These are phyloP conservation scores for Xylota sylvarum DNA, from an alignment of 2,888 invertebrate genomes.

Conservation along the genomic window DNA sequence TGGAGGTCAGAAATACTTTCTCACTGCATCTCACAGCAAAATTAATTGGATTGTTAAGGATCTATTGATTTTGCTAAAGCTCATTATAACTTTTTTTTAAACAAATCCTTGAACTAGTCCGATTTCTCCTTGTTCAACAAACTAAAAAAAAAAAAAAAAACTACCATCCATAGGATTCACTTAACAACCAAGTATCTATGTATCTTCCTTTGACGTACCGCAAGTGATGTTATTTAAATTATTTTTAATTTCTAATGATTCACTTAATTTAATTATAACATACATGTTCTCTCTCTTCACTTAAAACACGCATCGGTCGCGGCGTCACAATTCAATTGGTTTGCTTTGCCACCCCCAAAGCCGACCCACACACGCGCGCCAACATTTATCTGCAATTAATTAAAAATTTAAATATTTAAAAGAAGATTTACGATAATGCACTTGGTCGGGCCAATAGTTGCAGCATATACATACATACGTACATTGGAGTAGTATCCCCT, in stretches of 20 bases:
- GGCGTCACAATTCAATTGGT: slow-evolving; percentile 66
- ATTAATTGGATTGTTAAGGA: too few relatives aligned
- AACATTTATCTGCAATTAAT: slow-evolving; percentile 64
- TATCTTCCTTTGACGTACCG: too few relatives aligned
- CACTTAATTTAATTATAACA: slow-evolving; percentile 63
- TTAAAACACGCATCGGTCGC: slow-evolving; percentile 35
- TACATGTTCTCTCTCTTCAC: slow-evolving; percentile 2
- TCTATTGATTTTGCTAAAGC: too few relatives aligned
- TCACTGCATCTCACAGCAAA: too few relatives aligned
- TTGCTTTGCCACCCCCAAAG: slow-evolving; percentile 33
- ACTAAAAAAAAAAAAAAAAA: too few relatives aligned
- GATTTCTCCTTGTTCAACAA: too few relatives aligned
- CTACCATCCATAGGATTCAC: too few relatives aligned
- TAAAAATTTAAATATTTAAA: slow-evolving; percentile 53
- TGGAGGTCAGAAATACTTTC: too few relatives aligned
- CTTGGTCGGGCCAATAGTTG: slow-evolving; percentile 32
- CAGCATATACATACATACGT: too few relatives aligned
- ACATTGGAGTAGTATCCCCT: neutral
- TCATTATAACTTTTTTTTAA: too few relatives aligned
- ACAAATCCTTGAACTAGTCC: too few relatives aligned
- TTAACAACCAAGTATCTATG: too few relatives aligned
- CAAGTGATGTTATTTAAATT: neutral
- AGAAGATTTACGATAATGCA: slow-evolving; percentile 64
- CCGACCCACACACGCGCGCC: slow-evolving; percentile 22
- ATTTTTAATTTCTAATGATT: slow-evolving; percentile 52